These are phyloP conservation scores for Marmota flaviventris DNA, from an alignment of 2,113 vertebrate genomes.

Conservation along the genomic window DNA sequence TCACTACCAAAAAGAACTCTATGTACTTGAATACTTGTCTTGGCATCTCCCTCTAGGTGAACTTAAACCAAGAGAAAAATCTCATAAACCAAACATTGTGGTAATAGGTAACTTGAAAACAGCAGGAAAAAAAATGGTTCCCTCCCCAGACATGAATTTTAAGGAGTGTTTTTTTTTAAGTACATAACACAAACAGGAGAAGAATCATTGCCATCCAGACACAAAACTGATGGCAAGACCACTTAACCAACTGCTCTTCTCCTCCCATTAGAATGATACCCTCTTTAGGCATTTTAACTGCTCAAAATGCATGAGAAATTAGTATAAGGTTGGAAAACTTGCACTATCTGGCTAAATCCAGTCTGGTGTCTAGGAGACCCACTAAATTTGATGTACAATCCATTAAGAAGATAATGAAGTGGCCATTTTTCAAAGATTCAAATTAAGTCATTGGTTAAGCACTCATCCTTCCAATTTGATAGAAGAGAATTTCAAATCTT, in stretches of 20 bases:
- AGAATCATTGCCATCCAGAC: slow-evolving; percentile 43
- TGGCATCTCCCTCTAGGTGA: slow-evolving; percentile 15
- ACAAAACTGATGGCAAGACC: slow-evolving; percentile 54
- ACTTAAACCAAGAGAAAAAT: slow-evolving; percentile 46
- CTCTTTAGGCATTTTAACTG: slow-evolving; percentile 55
- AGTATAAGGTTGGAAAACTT: slow-evolving; percentile 57
- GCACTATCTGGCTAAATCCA: slow-evolving; percentile 57
- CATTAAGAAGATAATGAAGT: slow-evolving; percentile 73
- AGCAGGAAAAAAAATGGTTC: neutral
- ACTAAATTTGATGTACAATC: slow-evolving; percentile 55
- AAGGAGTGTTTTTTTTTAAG: slow-evolving; percentile 1
- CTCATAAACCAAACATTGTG: neutral
- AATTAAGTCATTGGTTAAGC: slow-evolving; percentile 63
- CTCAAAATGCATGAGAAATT: slow-evolving; percentile 59
- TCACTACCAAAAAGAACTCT: neutral
- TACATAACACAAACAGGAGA: slow-evolving; percentile 38
- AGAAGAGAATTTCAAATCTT: slow-evolving; percentile 45
- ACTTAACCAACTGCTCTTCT: slow-evolving; percentile 40
- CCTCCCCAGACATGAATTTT: slow-evolving; percentile 38
- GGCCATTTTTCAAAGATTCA: slow-evolving; percentile 70
- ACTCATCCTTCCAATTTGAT: slow-evolving; percentile 20
- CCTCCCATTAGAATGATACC: neutral
- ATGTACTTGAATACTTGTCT: slow-evolving; percentile 12
- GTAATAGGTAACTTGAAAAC: slow-evolving; percentile 16
- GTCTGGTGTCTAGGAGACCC: slow-evolving; percentile 45